These are phyloP conservation scores for Tachina grossa DNA, from an alignment of 2,888 invertebrate genomes.

Conservation along the genomic window DNA sequence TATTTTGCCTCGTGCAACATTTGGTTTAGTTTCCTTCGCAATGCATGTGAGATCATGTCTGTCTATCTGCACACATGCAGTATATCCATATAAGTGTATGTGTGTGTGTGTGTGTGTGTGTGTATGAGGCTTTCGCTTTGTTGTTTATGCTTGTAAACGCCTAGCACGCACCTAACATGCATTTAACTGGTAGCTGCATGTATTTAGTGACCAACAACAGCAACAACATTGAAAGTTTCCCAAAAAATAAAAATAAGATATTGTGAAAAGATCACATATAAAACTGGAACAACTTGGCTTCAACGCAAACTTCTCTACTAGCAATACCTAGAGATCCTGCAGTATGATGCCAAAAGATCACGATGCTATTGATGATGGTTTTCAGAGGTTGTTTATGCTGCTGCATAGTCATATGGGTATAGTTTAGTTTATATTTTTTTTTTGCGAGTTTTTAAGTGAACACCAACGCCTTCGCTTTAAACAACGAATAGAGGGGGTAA, in stretches of 20 bases:
- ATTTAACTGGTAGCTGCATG: slow-evolving; percentile 74
- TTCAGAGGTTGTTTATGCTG: slow-evolving; percentile 23
- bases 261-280: slow-evolving; percentile 11
- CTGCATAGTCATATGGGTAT: slow-evolving; percentile 3
- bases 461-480: slow-evolving; percentile 69
- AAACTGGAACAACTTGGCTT: slow-evolving; percentile 65
- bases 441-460: slow-evolving; percentile 61
- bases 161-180: slow-evolving; percentile 73
- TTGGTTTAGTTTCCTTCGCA: slow-evolving; percentile 58
- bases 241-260: slow-evolving; percentile 10
- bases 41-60: slow-evolving; percentile 19
- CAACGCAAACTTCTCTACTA: slow-evolving; percentile 20
- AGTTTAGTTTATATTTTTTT: slow-evolving; percentile 22
- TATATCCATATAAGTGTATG: background rate
- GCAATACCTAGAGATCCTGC: slow-evolving; percentile 45
- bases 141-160: slow-evolving; percentile 72
- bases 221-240: slow-evolving; percentile 16
- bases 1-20: slow-evolving; percentile 69
- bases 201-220: slow-evolving; percentile 68
- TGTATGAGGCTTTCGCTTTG: slow-evolving; percentile 29
- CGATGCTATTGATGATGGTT: slow-evolving; percentile 49
- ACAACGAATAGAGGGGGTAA: background rate
- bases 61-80: background rate
- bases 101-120: background rate
- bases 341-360: slow-evolving; percentile 32